Conservation (phyloP, 1,140 invertebrate genomes). For the Physella acuta region DNA sequence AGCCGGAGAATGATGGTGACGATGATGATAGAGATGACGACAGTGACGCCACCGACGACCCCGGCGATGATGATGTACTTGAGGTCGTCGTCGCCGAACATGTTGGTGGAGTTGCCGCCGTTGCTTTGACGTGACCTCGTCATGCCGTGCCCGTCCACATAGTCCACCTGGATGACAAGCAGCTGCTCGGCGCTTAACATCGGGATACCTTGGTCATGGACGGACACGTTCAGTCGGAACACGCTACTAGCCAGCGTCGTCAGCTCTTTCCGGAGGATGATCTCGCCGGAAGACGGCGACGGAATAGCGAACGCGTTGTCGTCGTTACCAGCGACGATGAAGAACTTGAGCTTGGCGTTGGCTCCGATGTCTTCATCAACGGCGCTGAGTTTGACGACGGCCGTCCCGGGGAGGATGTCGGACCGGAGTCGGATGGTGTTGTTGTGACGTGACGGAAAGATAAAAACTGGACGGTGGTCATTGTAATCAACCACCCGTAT, state of each 20-base stretch:
- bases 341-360: constrained; percentile 68
- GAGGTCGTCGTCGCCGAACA: constrained; percentile 33
- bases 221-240: constrained; percentile 69
- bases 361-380: constrained; percentile 63
- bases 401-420: constrained; percentile 85
- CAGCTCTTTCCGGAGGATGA: constrained; percentile 79
- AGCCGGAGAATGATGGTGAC: constrained; percentile 39
- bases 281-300: constrained; percentile 69
- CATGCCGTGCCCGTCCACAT: background rate
- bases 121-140: background rate
- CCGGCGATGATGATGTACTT: constrained; percentile 76
- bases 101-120: constrained; percentile 22
- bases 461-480: constrained; percentile 63
- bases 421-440: constrained; percentile 79
- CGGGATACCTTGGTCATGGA: constrained; percentile 57
- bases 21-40: constrained; percentile 81
- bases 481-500: constrained; percentile 82
- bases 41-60: constrained; percentile 88
- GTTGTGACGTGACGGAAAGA: constrained; percentile 48
- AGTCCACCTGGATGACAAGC: constrained; percentile 26
- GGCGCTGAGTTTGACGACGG: constrained; percentile 43
- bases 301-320: constrained; percentile 74
- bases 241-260: constrained; percentile 78
- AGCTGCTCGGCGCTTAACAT: constrained; percentile 27
- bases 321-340: constrained; percentile 76